phyloP scores from a whole-genome alignment of 1,140 invertebrate genomes.

The Cephus cinctus region DNA sequence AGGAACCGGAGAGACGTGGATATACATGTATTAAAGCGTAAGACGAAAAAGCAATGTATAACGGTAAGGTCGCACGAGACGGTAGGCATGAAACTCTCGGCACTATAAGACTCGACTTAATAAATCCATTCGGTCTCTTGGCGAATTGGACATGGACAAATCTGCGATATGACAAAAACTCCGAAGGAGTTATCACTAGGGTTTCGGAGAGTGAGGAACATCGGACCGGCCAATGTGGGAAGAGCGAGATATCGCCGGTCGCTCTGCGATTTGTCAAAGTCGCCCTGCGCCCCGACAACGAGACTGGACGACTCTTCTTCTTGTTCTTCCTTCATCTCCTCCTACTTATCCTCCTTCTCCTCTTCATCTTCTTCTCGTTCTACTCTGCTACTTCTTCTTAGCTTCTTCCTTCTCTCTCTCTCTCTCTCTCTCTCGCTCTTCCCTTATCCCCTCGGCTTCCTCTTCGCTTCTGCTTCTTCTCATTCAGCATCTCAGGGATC shows the following conservation, averaged over 20 bases:
- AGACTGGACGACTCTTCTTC: constrained; percentile 14
- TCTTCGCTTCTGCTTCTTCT: background rate
- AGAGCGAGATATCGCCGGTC: constrained; percentile 16
- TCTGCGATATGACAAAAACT: constrained; percentile 8
- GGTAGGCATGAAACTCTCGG: background rate
- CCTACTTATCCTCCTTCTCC: constrained; percentile 18
- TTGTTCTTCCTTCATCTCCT: background rate
- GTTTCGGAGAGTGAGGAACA: constrained; percentile 3
- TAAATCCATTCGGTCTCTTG: constrained; percentile 3
- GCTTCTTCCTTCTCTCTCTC: constrained; percentile 5
- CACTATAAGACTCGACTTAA: background rate
- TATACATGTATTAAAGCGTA: too few species aligned
- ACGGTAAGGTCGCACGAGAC: too few species aligned
- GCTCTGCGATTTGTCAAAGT: constrained; percentile 47
- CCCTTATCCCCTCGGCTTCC: background rate
- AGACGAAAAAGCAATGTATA: too few species aligned
- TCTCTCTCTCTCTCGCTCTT: constrained; percentile 18
- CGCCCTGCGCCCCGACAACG: constrained; percentile 16
- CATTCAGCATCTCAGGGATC: background rate
- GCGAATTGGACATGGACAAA: constrained; percentile 1
- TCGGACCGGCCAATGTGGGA: background rate
- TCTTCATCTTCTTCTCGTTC: background rate
- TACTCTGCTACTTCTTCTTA: too few species aligned
- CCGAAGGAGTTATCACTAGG: constrained; percentile 6
- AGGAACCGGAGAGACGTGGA: too few species aligned